Base-by-base conservation (phyloP, 2,888 invertebrate species). In the Drosophila pseudotalamancana region DNA sequence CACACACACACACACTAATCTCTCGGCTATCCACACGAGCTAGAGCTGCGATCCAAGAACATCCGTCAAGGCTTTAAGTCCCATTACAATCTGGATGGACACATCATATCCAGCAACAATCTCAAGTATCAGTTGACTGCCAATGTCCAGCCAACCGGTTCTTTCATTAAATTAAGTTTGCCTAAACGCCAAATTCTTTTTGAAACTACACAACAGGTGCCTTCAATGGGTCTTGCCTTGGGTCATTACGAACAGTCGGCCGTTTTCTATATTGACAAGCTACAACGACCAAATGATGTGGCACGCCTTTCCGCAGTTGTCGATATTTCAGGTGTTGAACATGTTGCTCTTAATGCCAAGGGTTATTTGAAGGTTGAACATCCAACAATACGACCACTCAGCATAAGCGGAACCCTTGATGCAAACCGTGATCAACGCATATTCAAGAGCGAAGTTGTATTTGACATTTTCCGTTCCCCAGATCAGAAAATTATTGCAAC, bases 1-100 rank as follows among this genome's bases (percentile, higher is more conserved):
- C n/a, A n/a, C n/a, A n/a, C n/a, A n/a, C n/a, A n/a, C n/a, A n/a
- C n/a, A n/a, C n/a, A n/a, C n/a, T n/a, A n/a, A n/a, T n/a, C n/a
- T n/a, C 92, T 96, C 16, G 96, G 96, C 16, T 93, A 95, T 48
- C 93, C 94, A 0, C 95, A 95, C 21, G 96, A 96, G 86, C 94
- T 96, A 74, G 95, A 95, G 9, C 91, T 96, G 0, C 94, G 94
- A 82, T 93, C 95, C 1, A 94, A 93, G 61, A 94, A 94, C 21
- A 93, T 93, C 46, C 92, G 94, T 1, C 93, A 94, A 1, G 93
- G 93, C 48, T 92, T 93, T 37, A 91, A 92, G 31, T 77, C 78
- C 3, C 94, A 95, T 77, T 95, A 96, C 88, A 93, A 93, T 45
- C 92, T 96, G 11, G 95, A 95, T 84, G 91, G 95, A n/a, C 95